Percentiles rank a stretch among this genome's conserved stretches.
These are phyloP conservation scores for Dicrurus megarhynchus DNA, from an alignment of 2,113 vertebrate genomes.

Conservation along the genomic window DNA sequence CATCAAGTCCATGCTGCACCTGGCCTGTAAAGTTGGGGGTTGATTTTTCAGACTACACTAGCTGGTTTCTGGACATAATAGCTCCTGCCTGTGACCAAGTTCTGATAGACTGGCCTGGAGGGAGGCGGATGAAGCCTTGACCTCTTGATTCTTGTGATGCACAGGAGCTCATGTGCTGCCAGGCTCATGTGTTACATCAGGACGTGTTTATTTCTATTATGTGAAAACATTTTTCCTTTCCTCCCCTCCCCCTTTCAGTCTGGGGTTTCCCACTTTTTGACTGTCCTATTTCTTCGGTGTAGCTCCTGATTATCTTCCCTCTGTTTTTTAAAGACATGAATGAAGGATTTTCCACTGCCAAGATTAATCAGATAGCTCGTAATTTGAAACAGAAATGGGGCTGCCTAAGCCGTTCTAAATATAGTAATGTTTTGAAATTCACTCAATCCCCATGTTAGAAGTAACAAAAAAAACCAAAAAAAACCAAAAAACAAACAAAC, in stretches of 20 bases:
- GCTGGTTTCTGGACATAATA: neutral
- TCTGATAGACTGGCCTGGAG: neutral
- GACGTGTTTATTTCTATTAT: neutral
- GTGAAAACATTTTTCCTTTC: neutral
- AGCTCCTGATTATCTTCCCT: neutral
- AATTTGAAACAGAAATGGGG: neutral
- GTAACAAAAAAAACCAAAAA: too few species aligned
- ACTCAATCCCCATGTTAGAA: neutral
- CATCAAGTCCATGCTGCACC: neutral
- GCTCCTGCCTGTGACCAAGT: neutral
- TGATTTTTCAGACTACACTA: neutral
- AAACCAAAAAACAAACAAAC: too few species aligned
- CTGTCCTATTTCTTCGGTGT: neutral
- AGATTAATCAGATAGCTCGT: neutral
- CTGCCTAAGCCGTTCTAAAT: constrained; percentile 1
- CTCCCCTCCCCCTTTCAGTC: neutral
- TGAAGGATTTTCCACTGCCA: neutral
- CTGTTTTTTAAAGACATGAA: neutral
- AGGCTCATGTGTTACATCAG: neutral
- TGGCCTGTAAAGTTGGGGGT: neutral
- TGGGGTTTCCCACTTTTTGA: neutral
- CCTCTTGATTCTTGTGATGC: neutral
- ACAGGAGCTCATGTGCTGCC: neutral
- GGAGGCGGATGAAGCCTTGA: neutral
- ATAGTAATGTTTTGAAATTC: neutral